phyloP scores from a whole-genome alignment of 2,113 vertebrate species.

The Pituophis catenifer region DNA sequence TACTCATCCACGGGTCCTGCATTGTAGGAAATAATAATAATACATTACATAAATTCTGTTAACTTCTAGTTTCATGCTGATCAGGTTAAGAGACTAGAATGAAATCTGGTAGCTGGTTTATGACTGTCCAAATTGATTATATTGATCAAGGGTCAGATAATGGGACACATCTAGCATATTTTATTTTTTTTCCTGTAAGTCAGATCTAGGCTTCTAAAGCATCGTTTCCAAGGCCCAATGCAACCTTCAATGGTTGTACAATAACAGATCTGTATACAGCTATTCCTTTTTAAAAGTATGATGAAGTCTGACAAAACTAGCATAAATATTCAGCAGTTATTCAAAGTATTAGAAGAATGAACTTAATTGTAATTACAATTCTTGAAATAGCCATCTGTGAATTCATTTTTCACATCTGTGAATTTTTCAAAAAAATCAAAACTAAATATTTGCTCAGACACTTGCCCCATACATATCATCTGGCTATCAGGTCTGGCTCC shows the following conservation, averaged over 20 bases:
- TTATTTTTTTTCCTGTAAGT: not conserved
- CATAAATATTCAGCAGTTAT: not conserved
- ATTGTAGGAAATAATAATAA: not conserved
- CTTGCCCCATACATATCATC: not conserved
- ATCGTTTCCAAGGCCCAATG: not conserved
- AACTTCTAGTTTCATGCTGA: not conserved
- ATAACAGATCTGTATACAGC: not conserved
- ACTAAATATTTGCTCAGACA: not conserved
- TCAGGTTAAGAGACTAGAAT: not conserved
- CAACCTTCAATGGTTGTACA: not conserved
- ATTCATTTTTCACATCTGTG: not conserved
- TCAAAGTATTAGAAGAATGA: not conserved
- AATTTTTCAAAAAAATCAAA: too few species aligned
- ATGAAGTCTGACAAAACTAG: not conserved
- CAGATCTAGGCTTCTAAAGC: not conserved
- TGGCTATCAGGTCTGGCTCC: not conserved
- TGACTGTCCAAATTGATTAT: not conserved
- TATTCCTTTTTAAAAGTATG: not conserved
- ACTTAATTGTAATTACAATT: not conserved
- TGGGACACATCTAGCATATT: not conserved
- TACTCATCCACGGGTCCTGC: conserved; percentile 95
- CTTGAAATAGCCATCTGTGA: not conserved
- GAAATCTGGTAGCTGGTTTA: not conserved
- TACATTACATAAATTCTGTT: not conserved
- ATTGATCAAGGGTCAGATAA: not conserved